Evolutionary conservation across 2,113 vertebrate species (phyloP).

Genomic region (Sebastes schlegelii): DNA sequence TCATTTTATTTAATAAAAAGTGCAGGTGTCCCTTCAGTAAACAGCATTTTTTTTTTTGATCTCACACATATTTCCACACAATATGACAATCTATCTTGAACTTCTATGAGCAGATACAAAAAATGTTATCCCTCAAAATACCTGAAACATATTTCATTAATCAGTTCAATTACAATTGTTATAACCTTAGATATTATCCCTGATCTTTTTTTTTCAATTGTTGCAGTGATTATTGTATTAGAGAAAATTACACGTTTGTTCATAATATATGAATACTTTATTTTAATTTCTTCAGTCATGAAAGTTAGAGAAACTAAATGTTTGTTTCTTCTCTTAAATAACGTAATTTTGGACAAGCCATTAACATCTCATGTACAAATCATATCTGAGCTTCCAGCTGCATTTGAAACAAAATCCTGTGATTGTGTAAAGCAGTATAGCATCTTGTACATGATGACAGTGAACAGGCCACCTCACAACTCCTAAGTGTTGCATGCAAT

Average conservation of each 20-base stretch:
- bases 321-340: neutral
- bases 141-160: constrained; percentile 4
- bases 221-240: neutral
- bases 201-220: neutral
- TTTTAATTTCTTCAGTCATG: neutral
- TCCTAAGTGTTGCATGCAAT: neutral
- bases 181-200: neutral
- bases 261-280: neutral
- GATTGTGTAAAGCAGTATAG: neutral
- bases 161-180: neutral
- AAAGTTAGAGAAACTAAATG: neutral
- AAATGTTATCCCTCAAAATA: constrained; percentile 2
- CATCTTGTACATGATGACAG: neutral
- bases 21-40: neutral
- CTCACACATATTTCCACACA: neutral
- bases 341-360: neutral
- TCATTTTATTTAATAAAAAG: no score
- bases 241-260: neutral
- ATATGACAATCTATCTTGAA: neutral
- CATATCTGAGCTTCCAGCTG: neutral
- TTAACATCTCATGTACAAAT: constrained; percentile 6
- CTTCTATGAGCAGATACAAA: neutral
- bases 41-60: neutral
- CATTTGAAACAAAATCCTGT: neutral
- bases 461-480: neutral